phyloP scores from a whole-genome alignment of 2,797 vertebrate genomes.

The Lacerta bilineata region DNA sequence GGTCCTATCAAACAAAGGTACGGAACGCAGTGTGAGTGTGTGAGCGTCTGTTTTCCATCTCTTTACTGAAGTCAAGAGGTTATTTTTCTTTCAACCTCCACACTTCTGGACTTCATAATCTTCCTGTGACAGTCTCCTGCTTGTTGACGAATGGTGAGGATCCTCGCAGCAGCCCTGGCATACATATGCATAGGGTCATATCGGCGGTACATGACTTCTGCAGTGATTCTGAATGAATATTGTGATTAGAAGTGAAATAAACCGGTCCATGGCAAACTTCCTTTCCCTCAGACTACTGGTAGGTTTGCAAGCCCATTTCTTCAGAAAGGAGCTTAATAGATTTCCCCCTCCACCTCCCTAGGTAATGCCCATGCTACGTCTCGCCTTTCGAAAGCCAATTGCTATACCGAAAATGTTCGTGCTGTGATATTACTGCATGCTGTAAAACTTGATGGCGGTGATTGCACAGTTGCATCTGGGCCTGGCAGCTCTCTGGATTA shows the following conservation, averaged over 20 bases:
- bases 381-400: slow-evolving; percentile 3
- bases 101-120: slow-evolving; percentile 48
- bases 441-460: not conserved
- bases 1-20: not conserved
- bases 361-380: slow-evolving; percentile 34
- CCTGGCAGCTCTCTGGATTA: slow-evolving; percentile 5
- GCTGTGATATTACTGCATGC: not conserved
- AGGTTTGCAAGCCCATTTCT: slow-evolving; percentile 27
- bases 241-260: not conserved
- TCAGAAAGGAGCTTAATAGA: not conserved
- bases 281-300: not conserved
- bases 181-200: not conserved
- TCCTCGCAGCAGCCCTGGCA: not conserved
- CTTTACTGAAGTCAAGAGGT: slow-evolving; percentile 25
- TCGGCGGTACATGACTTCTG: not conserved
- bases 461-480: slow-evolving; percentile 28
- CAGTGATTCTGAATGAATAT: not conserved
- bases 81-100: slow-evolving; percentile 38
- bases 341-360: not conserved
- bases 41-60: not conserved
- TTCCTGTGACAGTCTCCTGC: slow-evolving; percentile 37
- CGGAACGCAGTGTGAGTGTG: not conserved
- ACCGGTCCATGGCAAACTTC: slow-evolving; percentile 14
- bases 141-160: slow-evolving; percentile 36
- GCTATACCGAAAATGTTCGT: slow-evolving; percentile 24